phyloP scores from a whole-genome alignment of 2,888 invertebrate genomes.

The Tipula lateralis region DNA sequence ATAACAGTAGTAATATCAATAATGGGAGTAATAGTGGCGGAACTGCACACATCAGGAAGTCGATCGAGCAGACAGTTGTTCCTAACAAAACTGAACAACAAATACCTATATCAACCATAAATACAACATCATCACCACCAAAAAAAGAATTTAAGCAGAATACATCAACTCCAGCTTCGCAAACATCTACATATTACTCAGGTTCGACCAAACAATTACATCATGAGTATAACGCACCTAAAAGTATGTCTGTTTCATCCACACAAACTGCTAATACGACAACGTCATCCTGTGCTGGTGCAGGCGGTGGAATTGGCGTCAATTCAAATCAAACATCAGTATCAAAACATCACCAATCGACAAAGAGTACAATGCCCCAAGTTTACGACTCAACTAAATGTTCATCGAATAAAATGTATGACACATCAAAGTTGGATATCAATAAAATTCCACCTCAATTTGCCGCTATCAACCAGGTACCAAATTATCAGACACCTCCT shows the following conservation, averaged over 20 bases:
- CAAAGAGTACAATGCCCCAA: not conserved
- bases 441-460: constrained; percentile 59
- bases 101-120: not conserved
- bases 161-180: not conserved
- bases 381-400: constrained; percentile 37
- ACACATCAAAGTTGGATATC: constrained; percentile 45
- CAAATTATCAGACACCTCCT: constrained; percentile 61
- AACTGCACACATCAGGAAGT: not conserved
- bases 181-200: not conserved
- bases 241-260: not conserved
- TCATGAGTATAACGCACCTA: constrained; percentile 14
- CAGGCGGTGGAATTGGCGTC: not conserved
- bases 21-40: not conserved
- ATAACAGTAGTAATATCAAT: not conserved
- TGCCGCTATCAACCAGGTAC: constrained; percentile 57
- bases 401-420: constrained; percentile 36
- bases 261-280: constrained; percentile 2
- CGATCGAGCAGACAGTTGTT: not conserved
- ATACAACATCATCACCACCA: constrained; percentile 28
- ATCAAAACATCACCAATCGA: constrained; percentile 26
- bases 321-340: constrained; percentile 32
- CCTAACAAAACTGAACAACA: not conserved
- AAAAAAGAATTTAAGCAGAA: constrained; percentile 28
- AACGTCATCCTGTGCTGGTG: not conserved
- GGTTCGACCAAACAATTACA: not conserved